These are phyloP conservation scores for Sarcophaga variegata DNA, from an alignment of 2,888 invertebrate species.

Conservation along the genomic window DNA sequence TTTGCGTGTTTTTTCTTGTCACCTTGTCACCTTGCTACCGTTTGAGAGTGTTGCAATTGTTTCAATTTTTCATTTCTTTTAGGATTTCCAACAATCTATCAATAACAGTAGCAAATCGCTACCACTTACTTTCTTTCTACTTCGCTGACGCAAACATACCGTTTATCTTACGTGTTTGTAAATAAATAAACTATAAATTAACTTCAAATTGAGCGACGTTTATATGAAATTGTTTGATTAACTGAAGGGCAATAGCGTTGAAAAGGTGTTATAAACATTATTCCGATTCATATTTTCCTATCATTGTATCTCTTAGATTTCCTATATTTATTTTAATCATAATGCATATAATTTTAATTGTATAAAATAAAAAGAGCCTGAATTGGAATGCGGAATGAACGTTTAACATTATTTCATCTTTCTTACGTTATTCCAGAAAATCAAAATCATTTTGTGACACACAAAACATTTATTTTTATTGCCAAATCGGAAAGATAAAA, in stretches of 20 bases:
- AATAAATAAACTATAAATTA: neutral
- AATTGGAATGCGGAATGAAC: too few relatives aligned
- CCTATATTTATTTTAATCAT: too few relatives aligned
- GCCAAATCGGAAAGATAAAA: constrained; percentile 39
- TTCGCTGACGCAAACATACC: too few relatives aligned
- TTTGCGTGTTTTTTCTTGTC: constrained; percentile 15
- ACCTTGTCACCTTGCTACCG: constrained; percentile 52
- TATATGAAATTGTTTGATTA: constrained; percentile 51
- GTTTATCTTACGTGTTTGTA: too few relatives aligned
- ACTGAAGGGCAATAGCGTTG: constrained; percentile 44
- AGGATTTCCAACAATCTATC: neutral
- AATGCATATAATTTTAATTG: too few relatives aligned
- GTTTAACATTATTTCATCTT: too few relatives aligned
- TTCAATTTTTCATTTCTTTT: neutral
- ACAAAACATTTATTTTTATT: constrained; percentile 4
- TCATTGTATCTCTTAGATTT: too few relatives aligned
- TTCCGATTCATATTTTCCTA: constrained; percentile 11
- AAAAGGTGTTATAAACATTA: constrained; percentile 60
- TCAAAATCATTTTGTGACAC: too few relatives aligned
- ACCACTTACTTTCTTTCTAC: constrained; percentile 2
- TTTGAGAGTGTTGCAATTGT: constrained; percentile 31
- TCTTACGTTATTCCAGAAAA: too few relatives aligned
- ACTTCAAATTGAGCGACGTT: neutral
- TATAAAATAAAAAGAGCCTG: too few relatives aligned
- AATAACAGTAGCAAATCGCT: neutral